A percentile compares a stretch with the other conserved stretches of the same genome.
These are phyloP conservation scores for Drosophila ohnishii DNA, from an alignment of 1,140 invertebrate species.

Conservation along the genomic window DNA sequence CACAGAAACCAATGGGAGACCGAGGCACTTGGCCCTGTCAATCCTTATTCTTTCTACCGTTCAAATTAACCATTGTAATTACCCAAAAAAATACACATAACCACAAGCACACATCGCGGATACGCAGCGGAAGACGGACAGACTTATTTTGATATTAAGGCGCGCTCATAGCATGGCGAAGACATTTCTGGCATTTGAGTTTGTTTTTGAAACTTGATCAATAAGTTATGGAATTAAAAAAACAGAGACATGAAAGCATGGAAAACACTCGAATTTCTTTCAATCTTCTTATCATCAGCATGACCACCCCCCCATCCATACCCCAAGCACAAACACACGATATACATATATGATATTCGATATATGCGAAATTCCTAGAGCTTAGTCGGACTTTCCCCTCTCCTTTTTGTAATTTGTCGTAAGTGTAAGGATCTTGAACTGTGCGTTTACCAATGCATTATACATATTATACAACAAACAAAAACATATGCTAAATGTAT, in stretches of 20 bases:
- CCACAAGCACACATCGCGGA: not conserved
- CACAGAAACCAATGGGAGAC: conserved; percentile 6
- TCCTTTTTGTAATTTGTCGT: conserved; percentile 40
- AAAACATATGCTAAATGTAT: conserved; percentile 55
- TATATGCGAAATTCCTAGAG: conserved; percentile 35
- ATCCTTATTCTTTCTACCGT: conserved; percentile 17
- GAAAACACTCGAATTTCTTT: conserved; percentile 42
- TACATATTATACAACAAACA: conserved; percentile 45
- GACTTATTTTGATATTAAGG: conserved; percentile 42
- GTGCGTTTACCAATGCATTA: conserved; percentile 54
- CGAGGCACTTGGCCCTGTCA: conserved; percentile 17
- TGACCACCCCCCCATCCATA: not conserved
- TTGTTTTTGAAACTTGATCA: conserved; percentile 25
- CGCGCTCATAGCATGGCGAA: conserved; percentile 32
- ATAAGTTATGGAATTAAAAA: conserved; percentile 43
- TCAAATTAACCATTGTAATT: conserved; percentile 52
- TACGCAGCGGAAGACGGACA: conserved; percentile 4
- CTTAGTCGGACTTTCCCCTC: conserved; percentile 46
- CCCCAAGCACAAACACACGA: conserved; percentile 1
- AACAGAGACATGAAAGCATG: conserved; percentile 41
- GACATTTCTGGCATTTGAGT: conserved; percentile 36
- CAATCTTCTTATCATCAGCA: conserved; percentile 21
- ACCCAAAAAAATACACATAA: conserved; percentile 31
- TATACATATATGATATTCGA: conserved; percentile 19
- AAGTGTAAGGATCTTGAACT: conserved; percentile 44